A percentile compares a stretch with the other conserved stretches of the same genome.
Evolutionary conservation across 2,797 vertebrate genomes (phyloP).

Genomic region (Lerista edwardsae): DNA sequence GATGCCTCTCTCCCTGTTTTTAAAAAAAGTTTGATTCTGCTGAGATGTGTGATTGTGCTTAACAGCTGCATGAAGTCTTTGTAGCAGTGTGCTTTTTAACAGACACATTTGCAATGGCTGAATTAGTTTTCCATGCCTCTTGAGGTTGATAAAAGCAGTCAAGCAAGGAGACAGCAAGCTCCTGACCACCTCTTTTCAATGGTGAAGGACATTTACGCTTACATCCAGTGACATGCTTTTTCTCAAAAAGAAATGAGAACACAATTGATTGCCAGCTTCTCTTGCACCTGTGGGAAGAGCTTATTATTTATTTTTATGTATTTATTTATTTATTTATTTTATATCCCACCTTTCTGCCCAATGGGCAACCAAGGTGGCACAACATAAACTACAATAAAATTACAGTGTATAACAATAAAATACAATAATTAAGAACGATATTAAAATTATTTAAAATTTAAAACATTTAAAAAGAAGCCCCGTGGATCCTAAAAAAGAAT

Average conservation of each 20-base stretch:
- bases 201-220: constrained; percentile 22
- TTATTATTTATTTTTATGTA: too few relatives aligned
- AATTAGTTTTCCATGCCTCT: constrained; percentile 48
- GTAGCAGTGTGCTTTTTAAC: constrained; percentile 16
- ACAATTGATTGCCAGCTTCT: neutral
- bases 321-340: too few relatives aligned
- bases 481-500: too few relatives aligned
- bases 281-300: neutral
- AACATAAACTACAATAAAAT: too few relatives aligned
- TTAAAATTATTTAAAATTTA: too few relatives aligned
- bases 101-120: constrained; percentile 36
- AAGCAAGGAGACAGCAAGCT: constrained; percentile 18
- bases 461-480: too few relatives aligned
- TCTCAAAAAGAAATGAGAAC: constrained; percentile 29
- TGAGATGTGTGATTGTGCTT: constrained; percentile 7
- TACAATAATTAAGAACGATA: too few relatives aligned
- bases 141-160: constrained; percentile 18
- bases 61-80: neutral
- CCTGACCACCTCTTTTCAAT: constrained; percentile 46
- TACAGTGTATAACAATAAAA: too few relatives aligned
- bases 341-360: too few relatives aligned
- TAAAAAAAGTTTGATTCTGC: neutral
- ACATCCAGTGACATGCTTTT: constrained; percentile 24
- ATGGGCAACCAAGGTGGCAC: too few relatives aligned
- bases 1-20: neutral